Evolutionary conservation across 2,797 vertebrate genomes (phyloP).

Genomic region (Pipistrellus nathusii): DNA sequence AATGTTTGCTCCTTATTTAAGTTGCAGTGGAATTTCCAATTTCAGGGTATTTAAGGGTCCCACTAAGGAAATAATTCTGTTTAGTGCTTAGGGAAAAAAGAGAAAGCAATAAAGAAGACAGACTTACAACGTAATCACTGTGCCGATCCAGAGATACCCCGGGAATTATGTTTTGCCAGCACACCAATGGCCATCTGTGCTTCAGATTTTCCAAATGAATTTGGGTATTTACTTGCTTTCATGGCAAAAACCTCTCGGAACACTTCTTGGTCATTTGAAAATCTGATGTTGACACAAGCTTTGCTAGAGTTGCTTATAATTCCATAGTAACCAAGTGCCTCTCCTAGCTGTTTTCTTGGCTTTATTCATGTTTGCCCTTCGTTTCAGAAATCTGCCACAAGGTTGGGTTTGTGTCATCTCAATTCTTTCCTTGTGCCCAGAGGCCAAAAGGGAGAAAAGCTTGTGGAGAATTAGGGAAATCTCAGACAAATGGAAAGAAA

Average conservation of each 20-base stretch:
- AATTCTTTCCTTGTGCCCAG: slow-evolving; percentile 37
- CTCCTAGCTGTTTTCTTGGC: slow-evolving; percentile 68
- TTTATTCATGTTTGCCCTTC: slow-evolving; percentile 60
- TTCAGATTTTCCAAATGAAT: slow-evolving; percentile 65
- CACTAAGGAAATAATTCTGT: background rate
- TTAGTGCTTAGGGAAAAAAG: background rate
- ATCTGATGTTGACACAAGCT: slow-evolving; percentile 72
- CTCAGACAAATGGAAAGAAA: slow-evolving; percentile 64
- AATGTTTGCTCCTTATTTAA: background rate
- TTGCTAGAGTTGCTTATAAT: slow-evolving; percentile 63
- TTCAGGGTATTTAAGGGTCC: background rate
- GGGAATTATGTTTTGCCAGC: background rate
- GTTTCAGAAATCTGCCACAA: slow-evolving; percentile 57
- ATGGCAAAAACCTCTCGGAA: slow-evolving; percentile 66
- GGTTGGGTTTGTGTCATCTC: slow-evolving; percentile 54
- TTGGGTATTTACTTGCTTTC: slow-evolving; percentile 69
- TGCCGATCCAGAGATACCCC: too few species aligned
- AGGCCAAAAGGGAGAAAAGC: slow-evolving; percentile 41
- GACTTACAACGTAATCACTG: background rate
- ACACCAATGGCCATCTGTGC: background rate
- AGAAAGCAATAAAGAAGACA: background rate
- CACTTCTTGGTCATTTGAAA: slow-evolving; percentile 70
- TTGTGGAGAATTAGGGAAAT: slow-evolving; percentile 15
- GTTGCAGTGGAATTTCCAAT: background rate
- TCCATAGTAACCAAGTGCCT: slow-evolving; percentile 76